phyloP scores from a whole-genome alignment of 2,113 vertebrate genomes.

The Misgurnus mizolepis region DNA sequence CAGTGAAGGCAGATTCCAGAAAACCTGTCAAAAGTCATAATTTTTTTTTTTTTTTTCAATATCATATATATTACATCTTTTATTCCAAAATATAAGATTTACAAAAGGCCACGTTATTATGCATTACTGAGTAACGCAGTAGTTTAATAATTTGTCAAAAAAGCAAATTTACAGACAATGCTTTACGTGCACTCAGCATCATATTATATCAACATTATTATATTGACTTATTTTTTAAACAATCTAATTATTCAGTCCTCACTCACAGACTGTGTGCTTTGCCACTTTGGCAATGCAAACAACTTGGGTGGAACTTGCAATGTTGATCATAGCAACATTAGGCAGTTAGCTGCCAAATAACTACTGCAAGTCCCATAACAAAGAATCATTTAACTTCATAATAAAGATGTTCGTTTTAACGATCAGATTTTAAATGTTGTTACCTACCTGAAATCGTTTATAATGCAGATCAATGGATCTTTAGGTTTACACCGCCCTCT shows the following conservation, averaged over 20 bases:
- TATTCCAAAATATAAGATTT: too few species aligned
- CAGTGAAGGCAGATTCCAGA: background rate
- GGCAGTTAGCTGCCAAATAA: background rate
- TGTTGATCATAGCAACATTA: slow-evolving; percentile 1
- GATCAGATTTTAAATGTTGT: background rate
- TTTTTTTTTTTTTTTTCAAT: too few species aligned
- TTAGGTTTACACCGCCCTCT: slow-evolving; percentile 17
- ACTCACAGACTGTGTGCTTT: background rate
- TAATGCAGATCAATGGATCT: background rate
- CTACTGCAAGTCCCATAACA: too few species aligned
- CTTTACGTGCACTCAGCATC: background rate
- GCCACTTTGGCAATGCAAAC: background rate
- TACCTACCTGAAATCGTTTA: slow-evolving; percentile 28
- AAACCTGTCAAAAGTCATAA: slow-evolving; percentile 42
- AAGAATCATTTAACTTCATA: background rate
- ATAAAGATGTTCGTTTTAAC: background rate
- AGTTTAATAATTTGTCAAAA: background rate
- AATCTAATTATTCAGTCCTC: background rate
- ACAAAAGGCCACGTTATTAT: background rate
- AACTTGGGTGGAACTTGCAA: slow-evolving; percentile 15
- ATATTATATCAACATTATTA: background rate
- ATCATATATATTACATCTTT: too few species aligned
- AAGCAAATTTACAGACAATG: background rate
- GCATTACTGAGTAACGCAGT: too few species aligned
- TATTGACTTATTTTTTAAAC: background rate